phyloP scores from a whole-genome alignment of 2,113 vertebrate genomes.

The Oreochromis niloticus region DNA sequence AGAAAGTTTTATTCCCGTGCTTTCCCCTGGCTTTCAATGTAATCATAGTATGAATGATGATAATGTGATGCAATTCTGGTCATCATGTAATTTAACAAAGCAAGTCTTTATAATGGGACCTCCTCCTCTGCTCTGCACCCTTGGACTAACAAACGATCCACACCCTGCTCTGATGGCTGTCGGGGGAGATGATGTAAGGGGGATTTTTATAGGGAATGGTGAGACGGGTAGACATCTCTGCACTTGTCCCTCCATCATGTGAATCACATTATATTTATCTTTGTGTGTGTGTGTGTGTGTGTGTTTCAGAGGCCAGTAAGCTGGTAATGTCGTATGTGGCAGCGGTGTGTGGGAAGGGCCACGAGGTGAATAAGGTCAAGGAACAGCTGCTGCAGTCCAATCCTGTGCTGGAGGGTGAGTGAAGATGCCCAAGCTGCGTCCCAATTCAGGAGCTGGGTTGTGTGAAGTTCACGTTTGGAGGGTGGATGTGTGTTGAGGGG shows the following conservation, averaged over 20 bases:
- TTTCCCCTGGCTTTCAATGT: not conserved
- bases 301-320: slow-evolving; percentile 92
- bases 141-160: not conserved
- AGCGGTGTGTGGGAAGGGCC: slow-evolving; percentile 96
- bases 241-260: slow-evolving; percentile 24
- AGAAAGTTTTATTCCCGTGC: not conserved
- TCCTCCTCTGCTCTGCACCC: not conserved
- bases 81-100: slow-evolving; percentile 11
- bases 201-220: slow-evolving; percentile 27
- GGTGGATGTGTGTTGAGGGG: not conserved
- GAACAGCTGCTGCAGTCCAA: slow-evolving; percentile 98
- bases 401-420: slow-evolving; percentile 96
- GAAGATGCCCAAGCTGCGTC: not conserved
- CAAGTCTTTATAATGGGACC: not conserved
- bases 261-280: slow-evolving; percentile 15
- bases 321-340: slow-evolving; percentile 99
- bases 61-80: slow-evolving; percentile 41
- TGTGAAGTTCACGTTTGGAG: not conserved
- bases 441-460: not conserved
- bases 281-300: slow-evolving; percentile 22
- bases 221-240: not conserved
- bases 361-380: slow-evolving; percentile 98
- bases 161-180: slow-evolving; percentile 31
- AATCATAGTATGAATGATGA: slow-evolving; percentile 26
- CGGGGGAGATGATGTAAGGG: slow-evolving; percentile 55